Percentiles rank a stretch among this genome's conserved stretches.
Evolutionary conservation across 1,140 invertebrate genomes (phyloP).

Genomic region (Paralvinella palmiformis): DNA sequence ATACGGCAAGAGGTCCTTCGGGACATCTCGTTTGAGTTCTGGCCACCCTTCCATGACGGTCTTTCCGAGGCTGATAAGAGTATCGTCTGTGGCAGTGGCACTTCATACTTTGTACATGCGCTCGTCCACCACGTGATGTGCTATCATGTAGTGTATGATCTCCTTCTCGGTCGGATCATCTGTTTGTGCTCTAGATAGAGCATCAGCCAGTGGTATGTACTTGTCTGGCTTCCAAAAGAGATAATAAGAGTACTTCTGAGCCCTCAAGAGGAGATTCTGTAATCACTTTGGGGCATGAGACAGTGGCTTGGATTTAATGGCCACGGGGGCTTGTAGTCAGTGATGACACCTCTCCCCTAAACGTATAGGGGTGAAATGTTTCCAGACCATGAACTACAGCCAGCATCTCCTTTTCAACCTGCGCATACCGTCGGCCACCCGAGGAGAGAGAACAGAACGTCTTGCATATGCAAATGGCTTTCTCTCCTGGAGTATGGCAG

Average conservation of each 20-base stretch:
- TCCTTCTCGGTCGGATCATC: no score
- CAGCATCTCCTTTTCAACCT: constrained; percentile 49
- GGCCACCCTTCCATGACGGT: no score
- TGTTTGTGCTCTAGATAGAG: constrained; percentile 18
- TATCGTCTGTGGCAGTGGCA: no score
- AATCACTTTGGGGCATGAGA: constrained; percentile 42
- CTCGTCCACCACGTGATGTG: no score
- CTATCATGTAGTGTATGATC: no score
- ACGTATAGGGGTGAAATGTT: constrained; percentile 45
- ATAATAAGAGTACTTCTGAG: constrained; percentile 48
- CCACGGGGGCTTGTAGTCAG: constrained; percentile 42
- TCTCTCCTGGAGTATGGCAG: constrained; percentile 7
- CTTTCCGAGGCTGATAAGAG: no score
- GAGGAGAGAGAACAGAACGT: neutral
- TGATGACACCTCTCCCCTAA: constrained; percentile 32
- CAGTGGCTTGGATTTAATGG: constrained; percentile 47
- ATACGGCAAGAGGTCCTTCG: no score
- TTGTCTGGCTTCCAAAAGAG: constrained; percentile 41
- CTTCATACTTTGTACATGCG: no score
- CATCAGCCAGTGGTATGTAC: constrained; percentile 48
- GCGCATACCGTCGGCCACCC: neutral
- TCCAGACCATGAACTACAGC: constrained; percentile 51
- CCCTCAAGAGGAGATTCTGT: constrained; percentile 47
- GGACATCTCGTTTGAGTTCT: no score
- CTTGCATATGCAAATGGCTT: constrained; percentile 3